phyloP scores from a whole-genome alignment of 2,888 invertebrate species.

The Aradus depressus region DNA sequence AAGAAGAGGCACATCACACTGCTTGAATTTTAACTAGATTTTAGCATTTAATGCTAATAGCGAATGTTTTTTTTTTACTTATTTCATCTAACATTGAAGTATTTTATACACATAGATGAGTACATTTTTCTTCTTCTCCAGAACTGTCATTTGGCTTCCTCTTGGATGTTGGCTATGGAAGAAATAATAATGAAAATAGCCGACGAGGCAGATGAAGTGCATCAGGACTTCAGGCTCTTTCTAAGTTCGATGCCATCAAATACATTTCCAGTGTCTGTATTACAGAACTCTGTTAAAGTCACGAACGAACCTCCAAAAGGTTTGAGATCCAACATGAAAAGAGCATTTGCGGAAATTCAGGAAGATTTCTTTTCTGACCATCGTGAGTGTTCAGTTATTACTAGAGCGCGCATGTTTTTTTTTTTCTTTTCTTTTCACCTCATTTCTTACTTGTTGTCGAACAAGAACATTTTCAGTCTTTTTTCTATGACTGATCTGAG shows the following conservation, averaged over 20 bases:
- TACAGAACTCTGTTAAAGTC: constrained; percentile 88
- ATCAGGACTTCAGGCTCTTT: constrained; percentile 67
- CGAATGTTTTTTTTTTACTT: too few species aligned
- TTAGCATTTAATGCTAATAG: too few species aligned
- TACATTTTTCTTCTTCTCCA: constrained; percentile 38
- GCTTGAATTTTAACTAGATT: too few species aligned
- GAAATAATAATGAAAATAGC: constrained; percentile 59
- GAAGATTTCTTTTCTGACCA: constrained; percentile 72
- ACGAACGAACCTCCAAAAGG: constrained; percentile 93
- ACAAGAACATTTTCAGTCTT: too few species aligned
- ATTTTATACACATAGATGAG: too few species aligned
- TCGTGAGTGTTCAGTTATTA: constrained; percentile 40
- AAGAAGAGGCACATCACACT: too few species aligned
- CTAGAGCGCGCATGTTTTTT: background rate
- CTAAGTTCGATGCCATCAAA: constrained; percentile 82
- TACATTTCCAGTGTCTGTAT: constrained; percentile 76
- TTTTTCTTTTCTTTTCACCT: too few species aligned
- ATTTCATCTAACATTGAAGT: too few species aligned
- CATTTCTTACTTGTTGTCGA: too few species aligned
- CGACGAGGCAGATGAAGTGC: constrained; percentile 51
- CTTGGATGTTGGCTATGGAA: constrained; percentile 84
- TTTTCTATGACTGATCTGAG: too few species aligned
- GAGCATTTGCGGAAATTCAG: constrained; percentile 67
- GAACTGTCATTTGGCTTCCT: constrained; percentile 87
- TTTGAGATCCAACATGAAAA: constrained; percentile 60